Evolutionary conservation across 2,888 invertebrate genomes (phyloP), one percentile per base, ranked within the genome.

Genomic region (Macrosiphum euphorbiae): DNA sequence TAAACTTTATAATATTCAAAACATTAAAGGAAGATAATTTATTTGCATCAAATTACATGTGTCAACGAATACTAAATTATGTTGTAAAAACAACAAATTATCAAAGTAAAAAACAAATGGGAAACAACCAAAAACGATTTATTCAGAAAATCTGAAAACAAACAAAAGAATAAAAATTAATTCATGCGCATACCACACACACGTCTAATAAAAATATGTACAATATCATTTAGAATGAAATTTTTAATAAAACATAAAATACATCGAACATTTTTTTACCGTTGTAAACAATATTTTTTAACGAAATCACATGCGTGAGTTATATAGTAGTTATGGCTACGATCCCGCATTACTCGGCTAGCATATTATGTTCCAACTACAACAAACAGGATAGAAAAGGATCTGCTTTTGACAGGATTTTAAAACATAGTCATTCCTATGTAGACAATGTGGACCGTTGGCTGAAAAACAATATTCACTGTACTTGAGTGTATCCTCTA

Each of bases 321-420:
- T n/a, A 7, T 47, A 86, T 35, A 88, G 41, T 26, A 88, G 24
- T 67, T 10, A 35, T 24, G 35, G 5, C 5, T 35, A 3, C 26
- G 28, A 50, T 90, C 61, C 61, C 61, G n/a, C 11, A 78, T 78
- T 50, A 26, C 13, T 35, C 7, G 13, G 2, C 50, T 3, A 13
- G 13, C 41, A 52, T 52, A 28, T 35, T 52, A 28, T 35, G 52
- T 52, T 90, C 47, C 58, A 26, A 90, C 50, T 67, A 78, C 35
- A 52, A 78, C 44, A 50, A 50, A 50, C 78, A 26, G 35, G 26
- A 90, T 78, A 16, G 35, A 90, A 90, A 90, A 78, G 90, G 13
- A 78, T 50, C 67, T 90, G 90, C 35, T 90, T 78, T 26, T 90
- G 90, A 78, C 50, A 78, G 67, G 35, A 50, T 78, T 78, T 78